A percentile compares a stretch with the other conserved stretches of the same genome.
Conservation (phyloP, 2,888 invertebrate genomes). For the Helleia helle region DNA sequence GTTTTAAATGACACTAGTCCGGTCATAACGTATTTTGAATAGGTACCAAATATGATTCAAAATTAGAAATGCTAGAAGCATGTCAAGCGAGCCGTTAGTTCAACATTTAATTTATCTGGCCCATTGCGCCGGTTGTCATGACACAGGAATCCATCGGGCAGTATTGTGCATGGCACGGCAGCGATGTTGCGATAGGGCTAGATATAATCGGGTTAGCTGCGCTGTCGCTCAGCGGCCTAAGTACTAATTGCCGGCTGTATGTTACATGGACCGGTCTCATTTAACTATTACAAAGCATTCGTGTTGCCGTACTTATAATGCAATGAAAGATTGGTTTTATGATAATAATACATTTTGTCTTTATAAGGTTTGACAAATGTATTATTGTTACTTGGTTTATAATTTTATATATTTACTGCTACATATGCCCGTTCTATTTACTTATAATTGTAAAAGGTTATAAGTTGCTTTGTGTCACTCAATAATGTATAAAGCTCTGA, state of each 20-base stretch:
- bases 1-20: no score
- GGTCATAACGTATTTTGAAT: not conserved
- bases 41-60: not conserved
- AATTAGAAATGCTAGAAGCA: not conserved
- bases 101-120: conserved; percentile 38
- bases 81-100: conserved; percentile 33
- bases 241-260: conserved; percentile 61
- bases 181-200: conserved; percentile 52
- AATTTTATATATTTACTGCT: no score
- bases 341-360: conserved; percentile 2
- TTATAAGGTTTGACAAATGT: conserved; percentile 1
- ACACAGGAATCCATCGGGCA: conserved; percentile 46
- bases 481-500: no score
- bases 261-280: conserved; percentile 41
- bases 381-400: no score
- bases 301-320: conserved; percentile 1
- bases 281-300: conserved; percentile 8
- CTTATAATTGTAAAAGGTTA: no score
- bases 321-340: not conserved
- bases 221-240: conserved; percentile 60
- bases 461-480: no score
- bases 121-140: conserved; percentile 43
- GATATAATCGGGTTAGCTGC: conserved; percentile 61
- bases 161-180: conserved; percentile 35
- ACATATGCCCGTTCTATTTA: no score